Evolutionary conservation across 2,888 invertebrate genomes (phyloP).

Genomic region (Drosophila kokeensis): DNA sequence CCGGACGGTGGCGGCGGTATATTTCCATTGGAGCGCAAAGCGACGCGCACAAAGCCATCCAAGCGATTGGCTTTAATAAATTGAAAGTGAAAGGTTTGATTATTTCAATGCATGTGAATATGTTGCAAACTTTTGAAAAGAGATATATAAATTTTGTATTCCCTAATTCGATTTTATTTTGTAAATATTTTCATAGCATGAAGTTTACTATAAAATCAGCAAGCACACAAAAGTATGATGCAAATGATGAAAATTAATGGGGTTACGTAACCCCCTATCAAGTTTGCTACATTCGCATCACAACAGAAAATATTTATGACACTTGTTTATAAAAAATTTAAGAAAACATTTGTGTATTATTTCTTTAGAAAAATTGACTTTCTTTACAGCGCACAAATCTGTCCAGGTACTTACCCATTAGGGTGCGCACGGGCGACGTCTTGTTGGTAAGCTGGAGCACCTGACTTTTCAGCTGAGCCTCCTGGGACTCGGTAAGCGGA

Average conservation of each 20-base stretch:
- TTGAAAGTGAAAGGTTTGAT: neutral
- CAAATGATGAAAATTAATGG: neutral
- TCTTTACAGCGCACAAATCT: neutral
- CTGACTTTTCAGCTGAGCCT: conserved; percentile 79
- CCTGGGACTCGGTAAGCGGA: conserved; percentile 69
- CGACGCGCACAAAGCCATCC: conserved; percentile 80
- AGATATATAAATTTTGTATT: neutral
- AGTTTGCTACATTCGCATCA: neutral
- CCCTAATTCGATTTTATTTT: neutral
- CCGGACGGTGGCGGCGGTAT: conserved; percentile 81
- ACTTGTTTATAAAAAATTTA: neutral
- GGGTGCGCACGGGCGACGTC: conserved; percentile 80
- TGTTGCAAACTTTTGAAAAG: neutral
- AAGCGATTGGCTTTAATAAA: conserved; percentile 81
- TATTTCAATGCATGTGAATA: neutral
- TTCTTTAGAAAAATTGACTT: neutral
- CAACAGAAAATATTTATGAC: neutral
- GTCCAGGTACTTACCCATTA: conserved; percentile 80
- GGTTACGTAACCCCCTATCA: neutral
- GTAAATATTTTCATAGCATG: neutral
- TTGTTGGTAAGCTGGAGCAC: conserved; percentile 79
- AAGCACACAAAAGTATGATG: neutral
- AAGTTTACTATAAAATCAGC: neutral
- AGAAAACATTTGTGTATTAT: neutral
- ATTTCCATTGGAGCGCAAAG: conserved; percentile 69